phyloP scores from a whole-genome alignment of 2,113 vertebrate genomes.

The Xyliphius kryptos region DNA sequence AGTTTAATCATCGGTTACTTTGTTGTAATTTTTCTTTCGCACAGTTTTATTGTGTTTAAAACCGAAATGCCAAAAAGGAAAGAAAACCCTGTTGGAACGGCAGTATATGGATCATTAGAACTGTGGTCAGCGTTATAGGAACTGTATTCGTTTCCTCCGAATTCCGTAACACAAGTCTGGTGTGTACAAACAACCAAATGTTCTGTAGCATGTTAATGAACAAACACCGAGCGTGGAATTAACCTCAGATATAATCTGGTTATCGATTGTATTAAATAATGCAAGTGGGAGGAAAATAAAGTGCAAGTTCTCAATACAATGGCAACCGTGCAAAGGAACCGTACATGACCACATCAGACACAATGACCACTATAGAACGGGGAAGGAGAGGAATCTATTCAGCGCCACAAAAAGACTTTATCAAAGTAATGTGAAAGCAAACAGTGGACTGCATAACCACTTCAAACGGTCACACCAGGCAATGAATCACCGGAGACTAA shows the following conservation, averaged over 20 bases:
- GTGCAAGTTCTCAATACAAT: constrained; percentile 5
- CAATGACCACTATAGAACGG: constrained; percentile 2
- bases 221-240: neutral
- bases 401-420: constrained; percentile 30
- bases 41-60: neutral
- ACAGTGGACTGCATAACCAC: constrained; percentile 32
- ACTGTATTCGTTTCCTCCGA: neutral
- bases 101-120: neutral
- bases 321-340: constrained; percentile 17
- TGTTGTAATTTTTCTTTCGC: too few species aligned
- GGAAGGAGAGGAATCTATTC: constrained; percentile 23
- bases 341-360: constrained; percentile 23
- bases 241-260: neutral
- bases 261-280: neutral
- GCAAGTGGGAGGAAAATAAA: neutral
- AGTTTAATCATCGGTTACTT: too few species aligned
- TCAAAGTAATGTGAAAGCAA: constrained; percentile 31
- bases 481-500: constrained; percentile 24
- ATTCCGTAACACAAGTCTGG: neutral
- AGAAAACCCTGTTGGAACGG: neutral
- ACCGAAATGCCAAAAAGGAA: neutral
- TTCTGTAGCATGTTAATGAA: neutral
- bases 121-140: neutral
- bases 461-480: constrained; percentile 26
- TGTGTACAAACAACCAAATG: neutral